These are phyloP conservation scores for Meloidogyne hapla DNA, from an alignment of 1,140 invertebrate species.

Conservation along the genomic window DNA sequence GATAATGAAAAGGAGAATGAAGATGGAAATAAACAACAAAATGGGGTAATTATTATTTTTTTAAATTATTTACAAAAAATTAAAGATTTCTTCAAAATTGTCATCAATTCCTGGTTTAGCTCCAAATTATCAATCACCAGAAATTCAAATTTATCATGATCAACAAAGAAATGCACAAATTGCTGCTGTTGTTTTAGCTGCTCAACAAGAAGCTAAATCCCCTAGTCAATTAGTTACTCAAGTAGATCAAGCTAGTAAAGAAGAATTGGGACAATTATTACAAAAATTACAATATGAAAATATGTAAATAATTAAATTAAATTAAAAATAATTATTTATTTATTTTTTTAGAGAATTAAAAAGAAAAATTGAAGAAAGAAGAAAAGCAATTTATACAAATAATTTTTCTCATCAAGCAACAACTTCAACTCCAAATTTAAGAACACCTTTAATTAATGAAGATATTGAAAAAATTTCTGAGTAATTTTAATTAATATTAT, in stretches of 20 bases:
- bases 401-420: slow-evolving; percentile 9
- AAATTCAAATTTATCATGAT: slow-evolving; percentile 1
- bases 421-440: slow-evolving; percentile 49
- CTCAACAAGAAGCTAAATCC: slow-evolving; percentile 52
- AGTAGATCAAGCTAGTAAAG: slow-evolving; percentile 62
- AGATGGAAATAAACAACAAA: not conserved
- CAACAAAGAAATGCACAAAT: slow-evolving; percentile 30
- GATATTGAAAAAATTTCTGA: slow-evolving; percentile 6
- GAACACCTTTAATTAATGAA: not conserved
- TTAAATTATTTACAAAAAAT: not conserved
- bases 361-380: slow-evolving; percentile 30
- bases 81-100: not conserved
- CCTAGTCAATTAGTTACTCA: slow-evolving; percentile 57
- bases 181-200: slow-evolving; percentile 7
- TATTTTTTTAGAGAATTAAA: slow-evolving; percentile 28
- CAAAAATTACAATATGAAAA: slow-evolving; percentile 61
- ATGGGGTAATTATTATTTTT: not conserved
- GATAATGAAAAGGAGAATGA: not conserved
- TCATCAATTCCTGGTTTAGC: not conserved
- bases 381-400: slow-evolving; percentile 13
- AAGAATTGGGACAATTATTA: slow-evolving; percentile 60
- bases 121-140: slow-evolving; percentile 10
- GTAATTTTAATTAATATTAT: not conserved
- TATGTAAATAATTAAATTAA: slow-evolving; percentile 24
- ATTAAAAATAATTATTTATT: not conserved